phyloP scores from a whole-genome alignment of 1,140 invertebrate genomes.

The Mya arenaria region DNA sequence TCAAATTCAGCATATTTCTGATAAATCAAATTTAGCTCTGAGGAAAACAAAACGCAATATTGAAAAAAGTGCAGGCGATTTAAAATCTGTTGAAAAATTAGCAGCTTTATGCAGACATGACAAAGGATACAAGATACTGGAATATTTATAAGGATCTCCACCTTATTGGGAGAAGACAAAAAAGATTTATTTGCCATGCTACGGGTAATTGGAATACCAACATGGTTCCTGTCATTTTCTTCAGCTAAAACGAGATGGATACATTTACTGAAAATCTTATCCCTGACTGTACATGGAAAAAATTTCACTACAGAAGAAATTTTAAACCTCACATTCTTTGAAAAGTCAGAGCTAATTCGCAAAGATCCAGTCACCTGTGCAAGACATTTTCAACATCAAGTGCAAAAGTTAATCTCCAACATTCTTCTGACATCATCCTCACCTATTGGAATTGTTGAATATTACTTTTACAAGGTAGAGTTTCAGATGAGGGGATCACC shows the following conservation, averaged over 20 bases:
- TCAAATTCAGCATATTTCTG: slow-evolving; percentile 1
- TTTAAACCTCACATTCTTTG: slow-evolving; percentile 33
- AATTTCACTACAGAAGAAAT: neutral
- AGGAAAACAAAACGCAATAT: neutral
- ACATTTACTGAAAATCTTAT: slow-evolving; percentile 7
- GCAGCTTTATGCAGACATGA: neutral
- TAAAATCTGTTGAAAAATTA: neutral
- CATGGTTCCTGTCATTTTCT: slow-evolving; percentile 23
- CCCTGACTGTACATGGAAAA: neutral
- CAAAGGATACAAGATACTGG: neutral
- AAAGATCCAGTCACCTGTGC: slow-evolving; percentile 63
- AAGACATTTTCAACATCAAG: slow-evolving; percentile 51
- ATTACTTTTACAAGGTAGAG: slow-evolving; percentile 24
- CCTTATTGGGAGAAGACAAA: slow-evolving; percentile 20
- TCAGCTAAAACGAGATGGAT: slow-evolving; percentile 21
- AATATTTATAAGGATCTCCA: slow-evolving; percentile 13
- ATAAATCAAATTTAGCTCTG: neutral
- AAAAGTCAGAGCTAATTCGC: slow-evolving; percentile 39
- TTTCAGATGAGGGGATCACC: slow-evolving; percentile 63
- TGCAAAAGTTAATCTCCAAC: slow-evolving; percentile 38
- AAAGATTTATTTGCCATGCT: slow-evolving; percentile 33
- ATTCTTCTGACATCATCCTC: slow-evolving; percentile 1
- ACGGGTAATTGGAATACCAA: slow-evolving; percentile 1
- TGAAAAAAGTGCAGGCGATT: neutral
- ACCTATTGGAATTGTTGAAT: slow-evolving; percentile 68